Evolutionary conservation across 2,113 vertebrate species (phyloP), one percentile per base, ranked within the genome.

Genomic region (Lethenteron reissneri): DNA sequence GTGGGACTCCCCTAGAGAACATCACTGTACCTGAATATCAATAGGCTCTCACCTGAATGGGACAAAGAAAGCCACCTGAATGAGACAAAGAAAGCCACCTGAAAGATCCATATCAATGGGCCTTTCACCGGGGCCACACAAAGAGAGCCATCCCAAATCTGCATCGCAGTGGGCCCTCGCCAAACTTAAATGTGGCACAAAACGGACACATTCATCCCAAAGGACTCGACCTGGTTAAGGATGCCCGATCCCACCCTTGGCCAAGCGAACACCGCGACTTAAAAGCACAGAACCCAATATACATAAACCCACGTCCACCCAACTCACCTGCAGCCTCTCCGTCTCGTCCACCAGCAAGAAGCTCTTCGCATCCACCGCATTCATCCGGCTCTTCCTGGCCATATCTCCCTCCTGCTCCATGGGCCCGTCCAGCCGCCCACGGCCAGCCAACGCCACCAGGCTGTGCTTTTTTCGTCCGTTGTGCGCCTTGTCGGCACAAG

Each of bases 271-370:
- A 2, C 15, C 56, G 10, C 12, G 58, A 57, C 10, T 56, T 12
- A 11, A 17, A 57, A 57, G 56, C 19, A n/a, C 56, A 71, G 15
- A 57, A 12, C 56, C 71, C 14, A 56, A 6, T 57, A 6, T 57
- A 21, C 19, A 3, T 9, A 56, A 59, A 60, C 12, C 41, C 9
- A 3, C 71, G 75, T 62, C 73, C 60, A 25, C 58, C 25, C 57
- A n/a, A 64, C 78, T 80, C 80, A 97, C 94, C 86, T 92, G 87
- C 84, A 99, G 89, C 75, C 90, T 87, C 75, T 99, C 92, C 56
- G 85, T 90, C 78, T 96, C 90, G 74, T 99, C 89, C 77, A 99
- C 94, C 57, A 99, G 77, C 19, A 97, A 85, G 75, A 99, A 99
- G 81, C 92, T 97, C 80, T 80, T 77, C 76, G 90, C 90, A 60